Conservation (phyloP, 2,797 vertebrate species). For the Rhynchonycteris naso region DNA sequence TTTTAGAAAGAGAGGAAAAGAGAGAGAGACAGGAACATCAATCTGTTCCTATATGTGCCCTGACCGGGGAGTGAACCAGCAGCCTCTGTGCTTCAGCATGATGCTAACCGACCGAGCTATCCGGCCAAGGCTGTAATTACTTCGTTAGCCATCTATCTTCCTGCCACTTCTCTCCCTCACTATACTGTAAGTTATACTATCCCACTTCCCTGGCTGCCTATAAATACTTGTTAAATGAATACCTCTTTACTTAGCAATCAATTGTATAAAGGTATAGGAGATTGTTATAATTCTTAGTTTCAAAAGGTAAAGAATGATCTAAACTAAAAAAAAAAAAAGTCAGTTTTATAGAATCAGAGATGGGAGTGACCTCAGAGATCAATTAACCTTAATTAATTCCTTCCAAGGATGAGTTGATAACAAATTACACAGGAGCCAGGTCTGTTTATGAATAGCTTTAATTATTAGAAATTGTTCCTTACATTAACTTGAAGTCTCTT, state of each 20-base stretch:
- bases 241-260: constrained; percentile 47
- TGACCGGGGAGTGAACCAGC: too few species aligned
- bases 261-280: not conserved
- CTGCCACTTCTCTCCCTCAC: not conserved
- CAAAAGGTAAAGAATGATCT: constrained; percentile 21
- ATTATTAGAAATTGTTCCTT: constrained; percentile 41
- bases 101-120: too few species aligned
- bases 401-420: not conserved
- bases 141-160: not conserved
- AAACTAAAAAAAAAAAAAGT: not conserved
- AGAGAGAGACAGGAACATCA: too few species aligned
- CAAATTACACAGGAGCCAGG: not conserved
- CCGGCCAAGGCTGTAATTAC: not conserved
- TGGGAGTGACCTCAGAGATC: constrained; percentile 10
- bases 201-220: not conserved
- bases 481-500: constrained; percentile 31
- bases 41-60: too few species aligned
- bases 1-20: too few species aligned
- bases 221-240: constrained; percentile 40
- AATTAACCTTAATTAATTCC: constrained; percentile 18
- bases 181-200: not conserved
- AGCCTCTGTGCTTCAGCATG: too few species aligned
- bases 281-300: not conserved
- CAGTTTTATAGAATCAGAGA: not conserved
- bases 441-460: constrained; percentile 25